Conservation (phyloP, 2,113 vertebrate species). For the Paedocypris sp. region DNA sequence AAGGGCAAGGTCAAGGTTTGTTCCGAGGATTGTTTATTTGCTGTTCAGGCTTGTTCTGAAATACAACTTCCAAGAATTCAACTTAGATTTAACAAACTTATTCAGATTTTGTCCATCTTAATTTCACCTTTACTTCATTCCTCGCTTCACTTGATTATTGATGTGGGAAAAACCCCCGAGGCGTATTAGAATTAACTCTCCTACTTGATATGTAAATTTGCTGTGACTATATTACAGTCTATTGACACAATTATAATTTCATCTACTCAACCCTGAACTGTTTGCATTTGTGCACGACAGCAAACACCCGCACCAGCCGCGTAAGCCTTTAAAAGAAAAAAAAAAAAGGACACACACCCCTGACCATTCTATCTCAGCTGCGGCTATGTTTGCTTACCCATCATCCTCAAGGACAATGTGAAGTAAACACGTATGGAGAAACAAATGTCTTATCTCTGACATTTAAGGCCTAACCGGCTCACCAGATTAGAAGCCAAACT, state of each 20-base stretch:
- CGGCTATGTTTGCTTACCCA: conserved; percentile 16
- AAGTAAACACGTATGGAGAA: conserved; percentile 24
- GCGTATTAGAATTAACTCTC: conserved; percentile 32
- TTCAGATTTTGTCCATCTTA: conserved; percentile 14
- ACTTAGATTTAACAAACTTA: neutral
- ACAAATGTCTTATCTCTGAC: conserved; percentile 22
- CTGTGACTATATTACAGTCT: conserved; percentile 25
- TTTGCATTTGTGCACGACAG: conserved; percentile 23
- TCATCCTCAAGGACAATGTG: conserved; percentile 29
- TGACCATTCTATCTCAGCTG: conserved; percentile 23
- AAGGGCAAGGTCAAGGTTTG: conserved; percentile 13
- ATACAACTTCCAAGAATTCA: conserved; percentile 2
- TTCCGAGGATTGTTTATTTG: conserved; percentile 2
- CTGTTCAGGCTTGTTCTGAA: conserved; percentile 16
- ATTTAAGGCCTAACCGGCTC: conserved; percentile 12
- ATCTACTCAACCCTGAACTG: conserved; percentile 27
- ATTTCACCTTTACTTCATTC: conserved; percentile 6
- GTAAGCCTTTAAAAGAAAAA: neutral
- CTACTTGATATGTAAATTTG: conserved; percentile 36
- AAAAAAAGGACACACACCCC: conserved; percentile 1
- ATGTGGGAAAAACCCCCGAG: conserved; percentile 5
- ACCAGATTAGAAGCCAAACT: conserved; percentile 14
- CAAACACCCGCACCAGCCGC: neutral
- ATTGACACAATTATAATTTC: conserved; percentile 36
- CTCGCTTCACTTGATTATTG: neutral